These are phyloP conservation scores for Eupithecia tripunctaria DNA, from an alignment of 2,888 invertebrate genomes.

Conservation along the genomic window DNA sequence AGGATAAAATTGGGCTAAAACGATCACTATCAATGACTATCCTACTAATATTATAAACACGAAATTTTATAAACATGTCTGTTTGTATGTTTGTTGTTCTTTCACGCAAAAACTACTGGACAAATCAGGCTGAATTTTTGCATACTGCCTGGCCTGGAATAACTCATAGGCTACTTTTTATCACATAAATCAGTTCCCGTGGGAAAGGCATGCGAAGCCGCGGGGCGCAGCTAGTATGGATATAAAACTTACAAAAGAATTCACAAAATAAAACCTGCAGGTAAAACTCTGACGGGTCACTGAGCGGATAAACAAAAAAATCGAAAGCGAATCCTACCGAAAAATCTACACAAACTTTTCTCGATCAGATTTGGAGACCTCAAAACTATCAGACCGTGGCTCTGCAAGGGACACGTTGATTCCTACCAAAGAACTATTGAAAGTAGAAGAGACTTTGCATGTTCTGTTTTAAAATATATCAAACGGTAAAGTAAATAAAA, in stretches of 20 bases:
- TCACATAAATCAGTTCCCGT: too few species aligned
- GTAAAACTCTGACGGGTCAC: not conserved
- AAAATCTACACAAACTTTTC: constrained; percentile 45
- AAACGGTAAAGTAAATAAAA: not conserved
- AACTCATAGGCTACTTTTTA: too few species aligned
- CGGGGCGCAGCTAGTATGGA: too few species aligned
- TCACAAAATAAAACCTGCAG: not conserved
- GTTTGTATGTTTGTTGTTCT: too few species aligned
- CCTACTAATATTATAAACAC: too few species aligned
- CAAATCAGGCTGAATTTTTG: too few species aligned
- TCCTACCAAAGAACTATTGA: constrained; percentile 16
- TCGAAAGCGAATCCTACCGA: constrained; percentile 42
- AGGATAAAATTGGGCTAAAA: not conserved
- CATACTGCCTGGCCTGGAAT: too few species aligned
- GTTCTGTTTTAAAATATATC: not conserved
- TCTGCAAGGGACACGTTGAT: constrained; percentile 39
- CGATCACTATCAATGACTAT: too few species aligned
- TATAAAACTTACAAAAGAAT: not conserved
- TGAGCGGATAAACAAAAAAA: constrained; percentile 16
- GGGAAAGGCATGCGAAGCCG: too few species aligned
- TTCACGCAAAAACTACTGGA: too few species aligned
- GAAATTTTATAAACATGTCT: too few species aligned
- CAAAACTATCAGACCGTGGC: constrained; percentile 45
- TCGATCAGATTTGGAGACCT: constrained; percentile 46
- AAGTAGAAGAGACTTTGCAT: not conserved